Percentiles rank a stretch among this genome's conserved stretches.
These are phyloP conservation scores for Nephrotoma guestfalica DNA, from an alignment of 2,888 invertebrate genomes.

Conservation along the genomic window DNA sequence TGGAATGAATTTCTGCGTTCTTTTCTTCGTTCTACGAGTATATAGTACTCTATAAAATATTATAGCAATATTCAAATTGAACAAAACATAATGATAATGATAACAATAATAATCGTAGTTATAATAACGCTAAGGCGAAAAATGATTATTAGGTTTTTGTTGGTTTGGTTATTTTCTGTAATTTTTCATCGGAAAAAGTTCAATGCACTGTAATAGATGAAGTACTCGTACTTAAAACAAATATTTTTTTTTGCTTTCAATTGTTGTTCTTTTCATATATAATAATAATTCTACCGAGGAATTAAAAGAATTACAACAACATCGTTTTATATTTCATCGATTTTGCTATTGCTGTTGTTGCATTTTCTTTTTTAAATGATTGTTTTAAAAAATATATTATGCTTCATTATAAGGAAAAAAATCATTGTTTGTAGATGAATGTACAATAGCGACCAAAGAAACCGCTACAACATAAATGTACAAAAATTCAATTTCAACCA, in stretches of 20 bases:
- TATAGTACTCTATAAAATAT: too few species aligned
- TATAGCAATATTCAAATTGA: neutral
- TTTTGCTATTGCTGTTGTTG: neutral
- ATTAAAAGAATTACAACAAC: neutral
- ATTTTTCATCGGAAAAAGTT: neutral
- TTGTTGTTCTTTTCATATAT: neutral
- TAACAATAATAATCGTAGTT: neutral
- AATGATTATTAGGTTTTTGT: neutral
- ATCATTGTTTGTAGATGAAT: neutral
- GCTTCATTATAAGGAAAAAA: neutral
- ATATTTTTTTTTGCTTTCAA: neutral
- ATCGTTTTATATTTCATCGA: neutral
- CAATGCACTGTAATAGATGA: neutral
- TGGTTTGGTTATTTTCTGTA: neutral
- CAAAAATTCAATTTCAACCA: too few species aligned
- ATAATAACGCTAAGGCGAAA: neutral
- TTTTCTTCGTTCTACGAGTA: too few species aligned
- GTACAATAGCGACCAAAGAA: neutral
- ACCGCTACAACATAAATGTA: too few species aligned
- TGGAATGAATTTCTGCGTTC: too few species aligned
- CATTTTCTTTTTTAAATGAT: neutral
- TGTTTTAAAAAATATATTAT: neutral
- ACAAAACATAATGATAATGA: neutral
- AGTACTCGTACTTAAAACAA: neutral
- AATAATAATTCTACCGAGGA: neutral